Conservation (phyloP, 2,113 vertebrate species). For the Trichomycterus rosablanca region DNA sequence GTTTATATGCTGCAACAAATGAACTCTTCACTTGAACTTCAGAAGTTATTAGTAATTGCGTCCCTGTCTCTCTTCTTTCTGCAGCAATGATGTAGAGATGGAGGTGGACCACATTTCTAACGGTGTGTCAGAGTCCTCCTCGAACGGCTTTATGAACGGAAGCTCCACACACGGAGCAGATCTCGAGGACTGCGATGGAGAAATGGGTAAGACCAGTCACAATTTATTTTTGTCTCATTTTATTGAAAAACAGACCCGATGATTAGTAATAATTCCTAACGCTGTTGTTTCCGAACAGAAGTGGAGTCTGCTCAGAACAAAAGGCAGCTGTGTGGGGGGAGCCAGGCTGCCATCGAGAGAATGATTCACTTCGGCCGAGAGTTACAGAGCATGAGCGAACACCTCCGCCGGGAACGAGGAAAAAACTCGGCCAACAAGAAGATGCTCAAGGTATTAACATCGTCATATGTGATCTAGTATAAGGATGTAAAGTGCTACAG, state of each 20-base stretch:
- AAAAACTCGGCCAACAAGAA: conserved; percentile 96
- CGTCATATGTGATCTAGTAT: not conserved
- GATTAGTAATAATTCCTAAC: not conserved
- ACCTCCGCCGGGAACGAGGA: conserved; percentile 91
- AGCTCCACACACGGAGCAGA: conserved; percentile 88
- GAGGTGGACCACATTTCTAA: conserved; percentile 97
- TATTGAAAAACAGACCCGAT: not conserved
- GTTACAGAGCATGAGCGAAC: conserved; percentile 95
- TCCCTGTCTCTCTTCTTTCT: no score
- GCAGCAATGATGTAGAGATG: conserved; percentile 92
- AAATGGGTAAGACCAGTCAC: conserved; percentile 83
- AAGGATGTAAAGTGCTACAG: no score
- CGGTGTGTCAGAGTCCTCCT: conserved; percentile 89
- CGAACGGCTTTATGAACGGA: conserved; percentile 97
- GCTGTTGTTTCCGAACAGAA: conserved; percentile 65
- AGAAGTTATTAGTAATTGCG: no score
- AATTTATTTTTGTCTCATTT: not conserved
- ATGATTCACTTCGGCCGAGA: conserved; percentile 99
- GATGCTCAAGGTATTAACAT: conserved; percentile 83
- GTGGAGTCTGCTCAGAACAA: conserved; percentile 88
- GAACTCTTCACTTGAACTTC: no score
- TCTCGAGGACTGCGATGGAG: conserved; percentile 91
- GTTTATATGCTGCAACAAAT: no score
- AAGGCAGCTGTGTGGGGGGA: conserved; percentile 92
- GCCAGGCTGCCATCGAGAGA: conserved; percentile 93